Evolutionary conservation across 2,113 vertebrate species (phyloP).

Genomic region (Cyprinus carpio): DNA sequence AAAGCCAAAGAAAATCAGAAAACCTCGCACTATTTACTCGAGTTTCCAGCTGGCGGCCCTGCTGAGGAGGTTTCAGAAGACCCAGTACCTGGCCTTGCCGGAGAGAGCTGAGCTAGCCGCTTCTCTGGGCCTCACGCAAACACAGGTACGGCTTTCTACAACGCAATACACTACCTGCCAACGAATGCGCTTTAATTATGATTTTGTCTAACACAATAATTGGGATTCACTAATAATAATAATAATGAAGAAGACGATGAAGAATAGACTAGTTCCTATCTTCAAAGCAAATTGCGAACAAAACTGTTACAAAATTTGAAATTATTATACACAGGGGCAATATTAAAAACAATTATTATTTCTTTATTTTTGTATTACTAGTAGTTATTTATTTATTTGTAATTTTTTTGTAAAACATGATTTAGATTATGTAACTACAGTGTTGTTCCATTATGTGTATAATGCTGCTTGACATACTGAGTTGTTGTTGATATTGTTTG

Average conservation of each 20-base stretch:
- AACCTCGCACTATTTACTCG: constrained; percentile 97
- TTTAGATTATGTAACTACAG: background rate
- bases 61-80: constrained; percentile 95
- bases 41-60: constrained; percentile 97
- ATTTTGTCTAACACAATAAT: background rate
- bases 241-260: no score
- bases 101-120: constrained; percentile 96
- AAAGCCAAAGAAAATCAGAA: constrained; percentile 98
- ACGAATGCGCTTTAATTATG: background rate
- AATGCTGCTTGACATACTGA: background rate
- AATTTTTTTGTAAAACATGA: background rate
- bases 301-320: no score
- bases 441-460: background rate
- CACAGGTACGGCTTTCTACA: constrained; percentile 79
- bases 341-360: background rate
- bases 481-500: background rate
- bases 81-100: constrained; percentile 94
- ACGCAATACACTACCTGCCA: background rate
- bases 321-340: background rate
- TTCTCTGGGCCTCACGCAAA: constrained; percentile 94
- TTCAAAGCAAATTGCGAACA: no score
- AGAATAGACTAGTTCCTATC: no score
- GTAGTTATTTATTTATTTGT: no score
- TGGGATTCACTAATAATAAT: no score
- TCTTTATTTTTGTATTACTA: no score